Evolutionary conservation across 1,140 invertebrate species (phyloP).

Genomic region (Oscheius sp.): DNA sequence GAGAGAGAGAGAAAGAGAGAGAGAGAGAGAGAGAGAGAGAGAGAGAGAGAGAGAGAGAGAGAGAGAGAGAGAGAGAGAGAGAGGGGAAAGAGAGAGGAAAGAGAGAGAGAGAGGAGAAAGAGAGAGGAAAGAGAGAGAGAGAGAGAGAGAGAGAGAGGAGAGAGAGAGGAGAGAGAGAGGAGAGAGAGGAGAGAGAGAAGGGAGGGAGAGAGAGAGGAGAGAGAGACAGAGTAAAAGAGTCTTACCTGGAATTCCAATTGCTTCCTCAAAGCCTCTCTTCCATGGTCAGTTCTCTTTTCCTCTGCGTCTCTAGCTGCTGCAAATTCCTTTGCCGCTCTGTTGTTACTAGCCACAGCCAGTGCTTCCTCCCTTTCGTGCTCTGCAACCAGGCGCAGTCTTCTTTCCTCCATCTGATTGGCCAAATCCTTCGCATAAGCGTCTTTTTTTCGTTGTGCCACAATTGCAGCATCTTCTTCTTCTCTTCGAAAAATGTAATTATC

Average conservation of each 20-base stretch:
- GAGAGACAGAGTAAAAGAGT: not conserved
- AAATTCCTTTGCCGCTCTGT: conserved; percentile 21
- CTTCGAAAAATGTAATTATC: conserved; percentile 28
- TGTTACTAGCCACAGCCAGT: conserved; percentile 25
- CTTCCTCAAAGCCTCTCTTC: conserved; percentile 12
- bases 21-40: not conserved
- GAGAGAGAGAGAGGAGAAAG: not conserved
- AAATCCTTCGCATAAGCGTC: conserved; percentile 10
- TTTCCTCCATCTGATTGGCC: conserved; percentile 24
- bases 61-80: not conserved
- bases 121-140: not conserved
- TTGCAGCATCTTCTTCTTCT: conserved; percentile 25
- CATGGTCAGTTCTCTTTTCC: conserved; percentile 2
- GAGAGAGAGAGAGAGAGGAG: not conserved
- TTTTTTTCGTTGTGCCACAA: not conserved
- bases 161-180: too few species aligned
- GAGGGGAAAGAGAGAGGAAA: not conserved
- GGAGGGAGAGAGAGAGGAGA: not conserved
- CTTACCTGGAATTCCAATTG: conserved; percentile 30
- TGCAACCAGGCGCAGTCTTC: conserved; percentile 4
- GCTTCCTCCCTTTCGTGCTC: conserved; percentile 21
- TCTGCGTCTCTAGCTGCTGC: conserved; percentile 14
- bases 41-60: not conserved
- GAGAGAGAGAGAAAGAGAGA: not conserved
- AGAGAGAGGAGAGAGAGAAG: not conserved